Evolutionary conservation across 2,797 vertebrate genomes (phyloP).

Genomic region (Smutsia temminckii): DNA sequence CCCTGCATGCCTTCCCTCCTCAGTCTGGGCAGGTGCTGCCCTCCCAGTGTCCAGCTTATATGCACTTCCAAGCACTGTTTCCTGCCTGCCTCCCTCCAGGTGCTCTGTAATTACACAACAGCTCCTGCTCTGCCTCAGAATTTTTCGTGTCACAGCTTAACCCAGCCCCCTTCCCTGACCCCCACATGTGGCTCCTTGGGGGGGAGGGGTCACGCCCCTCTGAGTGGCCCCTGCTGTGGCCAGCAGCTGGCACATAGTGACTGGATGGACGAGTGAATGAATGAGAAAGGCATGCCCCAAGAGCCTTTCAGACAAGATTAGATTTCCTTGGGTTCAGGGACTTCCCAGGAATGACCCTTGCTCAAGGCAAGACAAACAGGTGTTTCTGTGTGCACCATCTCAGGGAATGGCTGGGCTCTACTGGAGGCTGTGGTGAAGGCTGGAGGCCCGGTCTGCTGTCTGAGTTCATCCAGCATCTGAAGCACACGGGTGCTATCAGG

Average conservation of each 20-base stretch:
- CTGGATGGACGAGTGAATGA: not conserved
- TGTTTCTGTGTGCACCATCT: not conserved
- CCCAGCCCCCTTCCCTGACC: accelerated
- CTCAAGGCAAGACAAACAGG: not conserved
- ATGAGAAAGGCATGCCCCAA: not conserved
- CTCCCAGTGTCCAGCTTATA: not conserved
- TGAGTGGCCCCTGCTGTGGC: not conserved
- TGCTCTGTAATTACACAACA: not conserved
- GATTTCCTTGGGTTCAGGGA: not conserved
- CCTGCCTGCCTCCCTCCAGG: not conserved
- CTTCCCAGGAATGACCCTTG: not conserved
- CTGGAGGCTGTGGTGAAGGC: not conserved
- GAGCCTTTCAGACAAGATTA: not conserved
- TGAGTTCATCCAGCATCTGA: not conserved
- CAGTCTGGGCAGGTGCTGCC: not conserved
- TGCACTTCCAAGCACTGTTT: accelerated
- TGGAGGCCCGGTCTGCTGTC: not conserved
- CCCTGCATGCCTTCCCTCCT: not conserved
- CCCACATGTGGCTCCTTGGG: not conserved
- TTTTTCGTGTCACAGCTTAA: not conserved
- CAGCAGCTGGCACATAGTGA: accelerated
- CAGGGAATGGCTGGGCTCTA: accelerated
- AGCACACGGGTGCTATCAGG: not conserved
- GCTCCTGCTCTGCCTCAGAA: not conserved
- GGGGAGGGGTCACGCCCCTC: not conserved